Conservation (phyloP, 1,140 invertebrate species). For the Zaprionus camerounensis region DNA sequence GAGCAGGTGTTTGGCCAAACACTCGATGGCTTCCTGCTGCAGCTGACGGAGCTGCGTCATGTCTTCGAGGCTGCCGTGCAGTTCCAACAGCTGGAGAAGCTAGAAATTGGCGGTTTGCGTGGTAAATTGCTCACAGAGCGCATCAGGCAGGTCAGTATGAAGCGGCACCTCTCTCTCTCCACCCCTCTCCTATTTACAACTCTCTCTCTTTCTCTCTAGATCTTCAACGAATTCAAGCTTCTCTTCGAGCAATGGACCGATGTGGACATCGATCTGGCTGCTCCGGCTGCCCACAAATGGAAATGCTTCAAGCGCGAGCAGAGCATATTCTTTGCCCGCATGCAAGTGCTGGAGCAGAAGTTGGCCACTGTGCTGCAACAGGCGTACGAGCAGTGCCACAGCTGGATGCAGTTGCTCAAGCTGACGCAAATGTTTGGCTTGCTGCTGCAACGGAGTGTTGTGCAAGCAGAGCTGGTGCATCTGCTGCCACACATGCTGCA, state of each 20-base stretch:
- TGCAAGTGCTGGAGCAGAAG: conserved; percentile 88
- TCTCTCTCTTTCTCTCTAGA: conserved; percentile 31
- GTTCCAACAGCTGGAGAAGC: conserved; percentile 92
- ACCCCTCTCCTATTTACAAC: neutral
- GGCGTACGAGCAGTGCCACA: conserved; percentile 90
- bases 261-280: conserved; percentile 84
- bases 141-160: conserved; percentile 85
- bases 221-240: conserved; percentile 87
- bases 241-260: conserved; percentile 89
- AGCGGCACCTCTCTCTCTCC: neutral
- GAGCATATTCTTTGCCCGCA: conserved; percentile 85
- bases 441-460: conserved; percentile 60
- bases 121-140: conserved; percentile 87
- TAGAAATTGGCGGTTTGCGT: conserved; percentile 91
- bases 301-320: conserved; percentile 87
- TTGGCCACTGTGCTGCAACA: conserved; percentile 89
- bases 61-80: conserved; percentile 90
- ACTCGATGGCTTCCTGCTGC: conserved; percentile 87
- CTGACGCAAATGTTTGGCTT: conserved; percentile 72
- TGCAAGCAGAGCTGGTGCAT: conserved; percentile 63
- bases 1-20: conserved; percentile 88
- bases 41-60: conserved; percentile 85
- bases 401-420: conserved; percentile 87
- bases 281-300: conserved; percentile 80
- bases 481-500: conserved; percentile 68